phyloP scores from a whole-genome alignment of 1,140 invertebrate species.

The Macrobrachium nipponense region DNA sequence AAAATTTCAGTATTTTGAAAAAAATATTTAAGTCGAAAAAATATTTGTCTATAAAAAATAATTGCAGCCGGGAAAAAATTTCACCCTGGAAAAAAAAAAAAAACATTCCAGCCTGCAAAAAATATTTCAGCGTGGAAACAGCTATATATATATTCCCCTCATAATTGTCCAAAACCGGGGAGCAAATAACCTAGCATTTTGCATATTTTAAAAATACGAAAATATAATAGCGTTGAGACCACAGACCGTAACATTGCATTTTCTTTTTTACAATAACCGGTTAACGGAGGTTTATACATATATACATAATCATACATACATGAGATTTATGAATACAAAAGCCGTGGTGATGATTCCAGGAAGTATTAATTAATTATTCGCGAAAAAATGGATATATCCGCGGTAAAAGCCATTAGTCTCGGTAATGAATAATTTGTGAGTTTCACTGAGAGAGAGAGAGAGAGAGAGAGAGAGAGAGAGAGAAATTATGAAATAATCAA shows the following conservation, averaged over 20 bases:
- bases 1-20: no score
- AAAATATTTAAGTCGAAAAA: no score
- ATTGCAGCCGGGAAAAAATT: no score
- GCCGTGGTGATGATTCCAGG: not conserved
- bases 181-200: not conserved
- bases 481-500: no score
- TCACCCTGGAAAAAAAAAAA: no score
- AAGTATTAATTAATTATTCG: not conserved
- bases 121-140: no score
- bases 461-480: slow-evolving; percentile 24
- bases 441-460: not conserved
- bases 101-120: no score
- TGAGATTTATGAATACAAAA: not conserved
- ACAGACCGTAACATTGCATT: no score
- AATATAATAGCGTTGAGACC: slow-evolving; percentile 9
- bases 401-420: not conserved
- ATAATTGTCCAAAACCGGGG: no score
- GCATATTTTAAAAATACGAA: slow-evolving; percentile 1
- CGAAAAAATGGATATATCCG: not conserved
- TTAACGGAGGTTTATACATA: not conserved
- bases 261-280: not conserved
- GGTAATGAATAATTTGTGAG: not conserved
- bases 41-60: no score
- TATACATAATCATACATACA: slow-evolving; percentile 7
- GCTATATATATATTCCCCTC: no score